These are phyloP conservation scores for Belgica antarctica DNA, from an alignment of 2,888 invertebrate genomes.

Conservation along the genomic window DNA sequence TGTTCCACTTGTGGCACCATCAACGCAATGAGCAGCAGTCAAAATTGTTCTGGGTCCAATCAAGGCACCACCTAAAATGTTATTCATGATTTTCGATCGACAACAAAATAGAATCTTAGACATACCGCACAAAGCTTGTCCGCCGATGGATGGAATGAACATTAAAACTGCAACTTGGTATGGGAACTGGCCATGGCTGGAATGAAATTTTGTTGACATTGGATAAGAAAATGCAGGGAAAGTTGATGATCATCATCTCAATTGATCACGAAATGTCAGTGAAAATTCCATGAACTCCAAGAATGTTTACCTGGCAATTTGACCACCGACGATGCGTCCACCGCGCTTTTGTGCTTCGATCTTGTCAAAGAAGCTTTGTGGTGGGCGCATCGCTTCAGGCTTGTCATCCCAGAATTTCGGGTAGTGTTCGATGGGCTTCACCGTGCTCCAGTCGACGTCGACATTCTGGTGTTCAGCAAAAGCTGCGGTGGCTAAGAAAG, in stretches of 20 bases:
- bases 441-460: constrained; percentile 38
- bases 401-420: constrained; percentile 34
- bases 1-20: constrained; percentile 1
- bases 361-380: background rate
- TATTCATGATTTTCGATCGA: no score
- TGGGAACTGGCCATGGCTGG: constrained; percentile 45
- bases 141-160: background rate
- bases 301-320: constrained; percentile 35
- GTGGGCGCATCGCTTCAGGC: background rate
- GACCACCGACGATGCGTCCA: constrained; percentile 45
- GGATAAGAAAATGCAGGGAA: no score
- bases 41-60: background rate
- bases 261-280: no score
- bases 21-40: constrained; percentile 36
- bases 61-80: no score
- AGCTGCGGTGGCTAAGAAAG: constrained; percentile 21
- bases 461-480: background rate
- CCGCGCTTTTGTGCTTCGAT: background rate
- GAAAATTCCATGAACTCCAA: no score
- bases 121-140: constrained; percentile 31
- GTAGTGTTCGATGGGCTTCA: constrained; percentile 7
- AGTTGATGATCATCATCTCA: no score
- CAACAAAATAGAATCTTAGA: no score
- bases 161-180: constrained; percentile 43
- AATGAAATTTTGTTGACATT: background rate